Percentiles rank a stretch among this genome's conserved stretches.
phyloP scores from a whole-genome alignment of 1,140 invertebrate genomes.

The Microplitis mediator region DNA sequence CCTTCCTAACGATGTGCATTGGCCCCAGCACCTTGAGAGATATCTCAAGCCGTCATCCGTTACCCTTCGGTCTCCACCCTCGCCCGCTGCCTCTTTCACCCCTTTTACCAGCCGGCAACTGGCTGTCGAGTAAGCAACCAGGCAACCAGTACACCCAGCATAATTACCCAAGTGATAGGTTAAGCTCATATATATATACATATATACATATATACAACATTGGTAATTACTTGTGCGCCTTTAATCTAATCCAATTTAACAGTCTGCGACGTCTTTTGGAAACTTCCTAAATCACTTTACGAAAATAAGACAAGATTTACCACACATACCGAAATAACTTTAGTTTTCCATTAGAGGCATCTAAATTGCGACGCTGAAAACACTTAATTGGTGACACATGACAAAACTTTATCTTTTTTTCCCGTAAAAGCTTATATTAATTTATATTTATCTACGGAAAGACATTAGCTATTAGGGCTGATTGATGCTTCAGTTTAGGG shows the following conservation, averaged over 20 bases:
- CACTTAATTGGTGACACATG: too few species aligned
- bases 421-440: too few species aligned
- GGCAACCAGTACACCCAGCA: background rate
- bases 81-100: background rate
- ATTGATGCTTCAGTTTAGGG: too few species aligned
- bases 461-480: too few species aligned
- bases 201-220: constrained; percentile 24
- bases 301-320: background rate
- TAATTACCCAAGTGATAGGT: constrained; percentile 16
- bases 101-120: background rate
- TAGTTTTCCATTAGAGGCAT: too few species aligned
- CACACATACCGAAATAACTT: too few species aligned
- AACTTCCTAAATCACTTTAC: background rate
- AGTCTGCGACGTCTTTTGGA: background rate
- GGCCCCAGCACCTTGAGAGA: background rate
- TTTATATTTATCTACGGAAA: too few species aligned
- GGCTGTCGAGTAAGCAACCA: too few species aligned
- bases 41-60: constrained; percentile 16
- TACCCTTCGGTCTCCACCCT: background rate
- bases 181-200: constrained; percentile 16
- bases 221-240: constrained; percentile 48
- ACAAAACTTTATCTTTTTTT: too few species aligned
- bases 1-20: background rate
- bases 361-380: too few species aligned
- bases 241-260: constrained; percentile 50